A percentile compares a stretch with the other conserved stretches of the same genome.
Conservation (phyloP, 2,113 vertebrate species). For the Python bivittatus region DNA sequence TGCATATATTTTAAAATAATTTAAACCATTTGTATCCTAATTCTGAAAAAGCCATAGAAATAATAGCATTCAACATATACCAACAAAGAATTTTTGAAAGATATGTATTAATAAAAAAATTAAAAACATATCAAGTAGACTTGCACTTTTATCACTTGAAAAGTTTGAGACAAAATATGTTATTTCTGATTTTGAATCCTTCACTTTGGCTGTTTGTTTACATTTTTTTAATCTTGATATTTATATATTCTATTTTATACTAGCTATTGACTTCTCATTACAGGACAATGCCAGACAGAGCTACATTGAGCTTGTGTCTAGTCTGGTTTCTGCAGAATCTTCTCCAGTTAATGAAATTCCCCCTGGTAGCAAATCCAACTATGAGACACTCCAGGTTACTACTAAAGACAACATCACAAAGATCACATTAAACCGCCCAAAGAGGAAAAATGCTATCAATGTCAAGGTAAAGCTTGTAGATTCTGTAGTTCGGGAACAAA, state of each 20-base stretch:
- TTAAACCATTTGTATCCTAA: neutral
- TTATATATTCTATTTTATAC: neutral
- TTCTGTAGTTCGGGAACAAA: neutral
- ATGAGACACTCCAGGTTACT: slow-evolving; percentile 78
- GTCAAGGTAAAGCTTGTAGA: slow-evolving; percentile 69
- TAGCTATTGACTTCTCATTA: neutral
- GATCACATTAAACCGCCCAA: slow-evolving; percentile 87
- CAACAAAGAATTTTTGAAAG: neutral
- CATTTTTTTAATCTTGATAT: neutral
- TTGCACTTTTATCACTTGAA: neutral
- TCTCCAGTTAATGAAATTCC: slow-evolving; percentile 49
- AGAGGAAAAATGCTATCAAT: slow-evolving; percentile 90
- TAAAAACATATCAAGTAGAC: neutral
- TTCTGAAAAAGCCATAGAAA: neutral
- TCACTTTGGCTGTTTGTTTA: neutral
- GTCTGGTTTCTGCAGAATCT: slow-evolving; percentile 74
- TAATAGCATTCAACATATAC: neutral
- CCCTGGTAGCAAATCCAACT: slow-evolving; percentile 49
- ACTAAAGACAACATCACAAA: slow-evolving; percentile 85
- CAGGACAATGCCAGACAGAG: slow-evolving; percentile 86
- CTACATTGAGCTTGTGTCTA: slow-evolving; percentile 82
- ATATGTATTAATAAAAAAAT: neutral
- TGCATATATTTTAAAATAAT: neutral
- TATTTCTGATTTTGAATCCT: neutral
- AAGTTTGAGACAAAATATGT: neutral